Evolutionary conservation across 2,113 vertebrate species (phyloP).

Genomic region (Nestor notabilis): DNA sequence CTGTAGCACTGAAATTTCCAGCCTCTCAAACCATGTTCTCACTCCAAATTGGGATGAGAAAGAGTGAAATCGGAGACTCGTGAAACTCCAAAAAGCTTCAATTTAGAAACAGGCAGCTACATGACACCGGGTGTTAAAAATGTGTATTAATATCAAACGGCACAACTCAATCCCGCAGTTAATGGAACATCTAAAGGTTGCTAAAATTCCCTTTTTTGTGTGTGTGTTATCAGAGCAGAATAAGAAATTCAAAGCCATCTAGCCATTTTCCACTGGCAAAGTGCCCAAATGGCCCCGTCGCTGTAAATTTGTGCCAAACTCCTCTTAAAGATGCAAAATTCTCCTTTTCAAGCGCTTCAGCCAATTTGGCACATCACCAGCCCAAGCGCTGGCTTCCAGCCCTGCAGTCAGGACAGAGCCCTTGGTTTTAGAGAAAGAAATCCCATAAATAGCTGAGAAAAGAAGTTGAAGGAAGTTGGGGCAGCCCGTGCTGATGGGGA

Average conservation of each 20-base stretch:
- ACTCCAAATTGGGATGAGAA: not conserved
- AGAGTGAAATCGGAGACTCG: not conserved
- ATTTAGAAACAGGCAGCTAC: not conserved
- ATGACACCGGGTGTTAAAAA: not conserved
- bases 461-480: not conserved
- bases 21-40: not conserved
- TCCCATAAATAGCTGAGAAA: not conserved
- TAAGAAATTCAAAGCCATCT: not conserved
- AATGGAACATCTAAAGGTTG: slow-evolving; percentile 21
- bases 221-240: not conserved
- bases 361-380: not conserved
- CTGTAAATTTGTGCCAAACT: not conserved
- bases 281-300: not conserved
- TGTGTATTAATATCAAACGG: not conserved
- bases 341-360: accelerated
- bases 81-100: not conserved
- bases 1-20: not conserved
- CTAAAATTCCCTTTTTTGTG: not conserved
- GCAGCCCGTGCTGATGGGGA: accelerated
- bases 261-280: not conserved
- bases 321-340: not conserved
- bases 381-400: accelerated
- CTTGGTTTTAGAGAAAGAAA: not conserved
- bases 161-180: not conserved
- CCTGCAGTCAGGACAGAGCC: not conserved